phyloP scores from a whole-genome alignment of 2,113 vertebrate genomes.

The Odontesthes bonariensis region DNA sequence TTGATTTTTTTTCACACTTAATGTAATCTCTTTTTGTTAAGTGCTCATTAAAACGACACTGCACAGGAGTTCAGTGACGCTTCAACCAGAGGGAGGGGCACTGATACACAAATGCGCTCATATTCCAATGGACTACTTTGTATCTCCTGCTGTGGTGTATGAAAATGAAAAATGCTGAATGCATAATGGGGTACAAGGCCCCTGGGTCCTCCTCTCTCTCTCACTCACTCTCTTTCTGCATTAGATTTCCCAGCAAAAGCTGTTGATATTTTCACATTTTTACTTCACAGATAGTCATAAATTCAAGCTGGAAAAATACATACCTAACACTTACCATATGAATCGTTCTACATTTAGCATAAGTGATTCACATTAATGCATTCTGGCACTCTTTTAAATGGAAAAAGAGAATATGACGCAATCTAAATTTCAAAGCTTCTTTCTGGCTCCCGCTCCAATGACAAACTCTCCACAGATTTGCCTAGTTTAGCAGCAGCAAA shows the following conservation, averaged over 20 bases:
- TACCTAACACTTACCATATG: slow-evolving; percentile 67
- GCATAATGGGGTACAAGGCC: slow-evolving; percentile 58
- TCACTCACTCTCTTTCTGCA: slow-evolving; percentile 15
- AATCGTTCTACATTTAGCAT: slow-evolving; percentile 65
- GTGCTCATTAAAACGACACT: slow-evolving; percentile 32
- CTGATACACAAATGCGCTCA: slow-evolving; percentile 1
- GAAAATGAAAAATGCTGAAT: slow-evolving; percentile 61
- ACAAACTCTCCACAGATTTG: slow-evolving; percentile 59
- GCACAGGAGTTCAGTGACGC: not conserved
- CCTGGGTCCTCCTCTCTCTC: slow-evolving; percentile 33
- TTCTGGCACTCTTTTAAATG: slow-evolving; percentile 66
- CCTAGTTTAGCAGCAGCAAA: slow-evolving; percentile 46
- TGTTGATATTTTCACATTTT: slow-evolving; percentile 68
- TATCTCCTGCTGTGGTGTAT: slow-evolving; percentile 51
- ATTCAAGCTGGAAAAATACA: slow-evolving; percentile 41
- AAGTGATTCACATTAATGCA: slow-evolving; percentile 73
- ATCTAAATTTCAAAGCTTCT: slow-evolving; percentile 69
- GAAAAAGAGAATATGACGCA: slow-evolving; percentile 72
- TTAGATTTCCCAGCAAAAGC: slow-evolving; percentile 38
- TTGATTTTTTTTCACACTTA: too few species aligned
- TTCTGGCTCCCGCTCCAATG: slow-evolving; percentile 40
- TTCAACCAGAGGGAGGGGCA: slow-evolving; percentile 12
- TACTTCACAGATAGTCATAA: slow-evolving; percentile 58
- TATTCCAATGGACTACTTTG: slow-evolving; percentile 46
- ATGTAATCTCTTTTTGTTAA: slow-evolving; percentile 43